Percentiles rank a stretch among this genome's conserved stretches.
phyloP scores from a whole-genome alignment of 2,113 vertebrate genomes.

The Neotoma lepida region DNA sequence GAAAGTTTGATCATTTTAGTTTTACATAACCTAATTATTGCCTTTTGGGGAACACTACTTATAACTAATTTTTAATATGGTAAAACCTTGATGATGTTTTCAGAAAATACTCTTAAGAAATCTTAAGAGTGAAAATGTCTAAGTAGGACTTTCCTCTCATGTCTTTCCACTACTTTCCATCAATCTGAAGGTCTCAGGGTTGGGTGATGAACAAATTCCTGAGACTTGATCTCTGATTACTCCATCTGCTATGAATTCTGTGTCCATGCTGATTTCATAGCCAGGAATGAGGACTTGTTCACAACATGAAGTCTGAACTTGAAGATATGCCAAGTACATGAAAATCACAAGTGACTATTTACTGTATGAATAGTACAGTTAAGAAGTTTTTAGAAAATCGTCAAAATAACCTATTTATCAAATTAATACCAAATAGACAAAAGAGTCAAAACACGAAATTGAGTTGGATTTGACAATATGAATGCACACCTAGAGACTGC shows the following conservation, averaged over 20 bases:
- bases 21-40: slow-evolving; percentile 26
- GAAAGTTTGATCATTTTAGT: slow-evolving; percentile 22
- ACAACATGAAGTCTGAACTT: slow-evolving; percentile 24
- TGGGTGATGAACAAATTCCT: neutral
- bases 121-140: neutral
- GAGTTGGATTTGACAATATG: neutral
- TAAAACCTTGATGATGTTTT: neutral
- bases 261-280: neutral
- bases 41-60: neutral
- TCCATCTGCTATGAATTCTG: neutral
- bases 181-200: neutral
- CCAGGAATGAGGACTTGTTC: neutral
- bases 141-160: neutral
- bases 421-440: neutral
- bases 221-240: neutral
- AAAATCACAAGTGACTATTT: slow-evolving; percentile 1
- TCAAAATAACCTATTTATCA: slow-evolving; percentile 15
- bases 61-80: slow-evolving; percentile 1
- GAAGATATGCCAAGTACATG: neutral
- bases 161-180: neutral
- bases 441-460: neutral
- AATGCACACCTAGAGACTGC: neutral
- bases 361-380: neutral
- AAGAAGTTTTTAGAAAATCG: neutral
- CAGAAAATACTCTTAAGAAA: neutral